These are phyloP conservation scores for Rhodeus uyekii DNA, from an alignment of 2,797 vertebrate species.

Conservation along the genomic window DNA sequence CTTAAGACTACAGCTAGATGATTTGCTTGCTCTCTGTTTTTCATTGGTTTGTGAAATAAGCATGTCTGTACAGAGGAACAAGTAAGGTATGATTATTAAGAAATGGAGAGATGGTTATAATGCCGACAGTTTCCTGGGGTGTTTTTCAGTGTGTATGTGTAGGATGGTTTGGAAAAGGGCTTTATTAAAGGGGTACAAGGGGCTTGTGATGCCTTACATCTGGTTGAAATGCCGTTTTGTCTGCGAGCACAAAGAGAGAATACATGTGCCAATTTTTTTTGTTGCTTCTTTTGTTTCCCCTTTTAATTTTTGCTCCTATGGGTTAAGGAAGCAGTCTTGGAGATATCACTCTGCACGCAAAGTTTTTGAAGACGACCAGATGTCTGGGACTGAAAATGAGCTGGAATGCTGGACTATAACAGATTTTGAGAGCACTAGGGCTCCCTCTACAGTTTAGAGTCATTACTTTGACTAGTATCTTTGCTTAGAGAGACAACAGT, in stretches of 20 bases:
- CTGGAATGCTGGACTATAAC: conserved; percentile 18
- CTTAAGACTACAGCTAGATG: background rate
- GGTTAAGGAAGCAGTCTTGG: conserved; percentile 5
- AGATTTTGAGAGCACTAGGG: background rate
- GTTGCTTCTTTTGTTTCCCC: background rate
- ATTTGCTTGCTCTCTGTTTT: background rate
- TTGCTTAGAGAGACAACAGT: background rate
- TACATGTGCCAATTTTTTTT: conserved; percentile 14
- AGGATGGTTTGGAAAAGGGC: background rate
- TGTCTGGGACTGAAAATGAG: background rate
- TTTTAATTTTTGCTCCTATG: conserved; percentile 2
- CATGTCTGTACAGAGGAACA: background rate
- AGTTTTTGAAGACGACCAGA: conserved; percentile 7
- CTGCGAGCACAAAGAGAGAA: background rate
- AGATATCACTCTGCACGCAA: background rate
- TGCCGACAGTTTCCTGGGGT: background rate
- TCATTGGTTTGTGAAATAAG: background rate
- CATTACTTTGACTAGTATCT: background rate
- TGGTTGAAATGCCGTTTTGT: conserved; percentile 23
- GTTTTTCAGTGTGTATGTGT: background rate
- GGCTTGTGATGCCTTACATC: conserved; percentile 8
- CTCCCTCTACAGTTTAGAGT: conserved; percentile 22
- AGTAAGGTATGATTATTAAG: background rate
- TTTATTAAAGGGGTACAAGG: background rate
- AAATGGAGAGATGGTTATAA: background rate